These are phyloP conservation scores for Cyrtorhinus lividipennis DNA, from an alignment of 1,140 invertebrate genomes.

Conservation along the genomic window DNA sequence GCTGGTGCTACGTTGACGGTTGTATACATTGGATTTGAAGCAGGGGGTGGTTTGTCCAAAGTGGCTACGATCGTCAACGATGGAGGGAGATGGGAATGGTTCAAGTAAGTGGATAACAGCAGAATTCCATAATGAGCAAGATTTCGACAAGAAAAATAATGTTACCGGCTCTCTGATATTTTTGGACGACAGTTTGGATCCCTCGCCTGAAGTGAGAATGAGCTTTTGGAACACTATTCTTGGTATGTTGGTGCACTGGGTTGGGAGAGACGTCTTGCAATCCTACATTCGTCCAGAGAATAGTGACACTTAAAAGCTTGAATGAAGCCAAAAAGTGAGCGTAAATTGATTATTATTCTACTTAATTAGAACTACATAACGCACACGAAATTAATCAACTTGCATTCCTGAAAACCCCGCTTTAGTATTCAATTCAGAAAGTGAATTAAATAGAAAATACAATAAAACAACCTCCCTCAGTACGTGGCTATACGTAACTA, in stretches of 20 bases:
- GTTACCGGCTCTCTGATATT: too few species aligned
- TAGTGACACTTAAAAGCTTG: constrained; percentile 37
- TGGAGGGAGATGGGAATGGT: constrained; percentile 44
- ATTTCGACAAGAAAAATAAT: too few species aligned
- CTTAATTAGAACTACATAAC: too few species aligned
- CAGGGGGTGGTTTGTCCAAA: constrained; percentile 42
- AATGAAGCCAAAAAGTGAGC: constrained; percentile 36
- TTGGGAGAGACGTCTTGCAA: constrained; percentile 40
- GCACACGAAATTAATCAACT: too few species aligned
- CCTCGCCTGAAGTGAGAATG: constrained; percentile 37
- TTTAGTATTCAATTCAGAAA: too few species aligned
- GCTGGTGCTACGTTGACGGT: constrained; percentile 53
- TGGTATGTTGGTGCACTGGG: constrained; percentile 41
- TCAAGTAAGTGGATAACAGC: constrained; percentile 17
- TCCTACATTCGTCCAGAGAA: constrained; percentile 44
- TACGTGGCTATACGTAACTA: too few species aligned
- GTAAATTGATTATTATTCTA: too few species aligned
- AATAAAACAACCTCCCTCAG: too few species aligned
- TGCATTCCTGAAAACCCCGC: too few species aligned
- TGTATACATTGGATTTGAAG: constrained; percentile 46
- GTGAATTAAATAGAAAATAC: too few species aligned
- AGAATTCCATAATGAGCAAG: too few species aligned
- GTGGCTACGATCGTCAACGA: constrained; percentile 39
- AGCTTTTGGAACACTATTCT: constrained; percentile 42
- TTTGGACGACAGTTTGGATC: constrained; percentile 36